Evolutionary conservation across 2,113 vertebrate species (phyloP).

Genomic region (Halcyon senegalensis): DNA sequence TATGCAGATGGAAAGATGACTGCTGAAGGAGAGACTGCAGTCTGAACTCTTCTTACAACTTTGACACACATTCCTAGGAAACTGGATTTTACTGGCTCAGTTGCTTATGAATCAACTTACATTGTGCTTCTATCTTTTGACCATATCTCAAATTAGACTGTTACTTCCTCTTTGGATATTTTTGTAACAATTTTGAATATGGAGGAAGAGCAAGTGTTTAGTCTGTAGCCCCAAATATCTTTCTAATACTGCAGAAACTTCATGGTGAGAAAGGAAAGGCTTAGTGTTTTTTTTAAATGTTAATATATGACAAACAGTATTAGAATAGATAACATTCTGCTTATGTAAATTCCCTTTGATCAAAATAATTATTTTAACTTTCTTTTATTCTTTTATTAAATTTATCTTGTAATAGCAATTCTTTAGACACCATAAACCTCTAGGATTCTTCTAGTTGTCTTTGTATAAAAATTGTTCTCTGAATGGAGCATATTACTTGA

Average conservation of each 20-base stretch:
- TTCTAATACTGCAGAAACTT: not conserved
- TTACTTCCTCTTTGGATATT: not conserved
- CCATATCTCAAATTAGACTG: not conserved
- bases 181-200: not conserved
- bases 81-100: not conserved
- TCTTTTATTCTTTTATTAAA: not conserved
- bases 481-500: not conserved
- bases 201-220: not conserved
- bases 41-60: not conserved
- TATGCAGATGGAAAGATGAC: not conserved
- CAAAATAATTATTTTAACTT: not conserved
- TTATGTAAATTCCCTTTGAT: not conserved
- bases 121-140: not conserved
- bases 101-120: not conserved
- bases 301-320: not conserved
- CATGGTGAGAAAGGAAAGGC: not conserved
- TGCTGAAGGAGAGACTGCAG: not conserved
- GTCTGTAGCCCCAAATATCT: not conserved
- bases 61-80: not conserved
- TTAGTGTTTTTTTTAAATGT: rapidly evolving
- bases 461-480: not conserved
- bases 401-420: not conserved
- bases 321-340: not conserved
- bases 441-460: not conserved
- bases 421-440: not conserved